A percentile compares a stretch with the other conserved stretches of the same genome.
phyloP scores from a whole-genome alignment of 1,140 invertebrate genomes.

The Neotoxoptera formosana region DNA sequence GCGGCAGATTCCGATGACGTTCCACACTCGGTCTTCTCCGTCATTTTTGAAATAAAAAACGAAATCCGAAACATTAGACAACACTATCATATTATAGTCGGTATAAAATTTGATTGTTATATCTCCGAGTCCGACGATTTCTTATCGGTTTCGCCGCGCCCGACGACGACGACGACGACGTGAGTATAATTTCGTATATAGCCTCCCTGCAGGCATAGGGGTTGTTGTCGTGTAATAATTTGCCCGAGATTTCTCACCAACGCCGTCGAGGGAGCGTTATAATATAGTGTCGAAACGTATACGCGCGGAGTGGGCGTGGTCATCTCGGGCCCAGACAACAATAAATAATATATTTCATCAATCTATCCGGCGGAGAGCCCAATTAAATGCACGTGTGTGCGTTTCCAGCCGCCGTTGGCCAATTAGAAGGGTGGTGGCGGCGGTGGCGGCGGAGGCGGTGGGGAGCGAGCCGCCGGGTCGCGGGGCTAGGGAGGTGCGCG shows the following conservation, averaged over 20 bases:
- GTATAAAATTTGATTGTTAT: too few relatives aligned
- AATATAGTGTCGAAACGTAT: conserved; percentile 42
- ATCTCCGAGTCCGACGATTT: not conserved
- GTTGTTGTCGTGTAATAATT: conserved; percentile 39
- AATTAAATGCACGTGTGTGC: conserved; percentile 41
- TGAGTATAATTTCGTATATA: not conserved
- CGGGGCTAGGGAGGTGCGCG: not conserved
- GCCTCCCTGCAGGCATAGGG: not conserved
- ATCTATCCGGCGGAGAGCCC: conserved; percentile 23
- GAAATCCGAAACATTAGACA: too few relatives aligned
- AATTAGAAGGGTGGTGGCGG: conserved; percentile 29
- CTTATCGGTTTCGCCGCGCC: not conserved
- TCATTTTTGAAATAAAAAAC: too few relatives aligned
- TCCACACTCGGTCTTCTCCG: too few relatives aligned
- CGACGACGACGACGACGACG: not conserved
- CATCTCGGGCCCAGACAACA: not conserved
- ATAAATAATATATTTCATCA: conserved; percentile 22
- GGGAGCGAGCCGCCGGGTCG: not conserved
- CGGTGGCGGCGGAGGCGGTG: too few relatives aligned
- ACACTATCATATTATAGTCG: too few relatives aligned
- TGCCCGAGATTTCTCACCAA: conserved; percentile 32
- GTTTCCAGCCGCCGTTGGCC: not conserved
- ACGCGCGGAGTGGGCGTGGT: not conserved
- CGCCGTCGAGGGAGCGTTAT: not conserved
- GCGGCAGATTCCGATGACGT: not conserved